Base-by-base conservation (phyloP, 2,797 vertebrate species). In the Coregonus suidteri region DNA sequence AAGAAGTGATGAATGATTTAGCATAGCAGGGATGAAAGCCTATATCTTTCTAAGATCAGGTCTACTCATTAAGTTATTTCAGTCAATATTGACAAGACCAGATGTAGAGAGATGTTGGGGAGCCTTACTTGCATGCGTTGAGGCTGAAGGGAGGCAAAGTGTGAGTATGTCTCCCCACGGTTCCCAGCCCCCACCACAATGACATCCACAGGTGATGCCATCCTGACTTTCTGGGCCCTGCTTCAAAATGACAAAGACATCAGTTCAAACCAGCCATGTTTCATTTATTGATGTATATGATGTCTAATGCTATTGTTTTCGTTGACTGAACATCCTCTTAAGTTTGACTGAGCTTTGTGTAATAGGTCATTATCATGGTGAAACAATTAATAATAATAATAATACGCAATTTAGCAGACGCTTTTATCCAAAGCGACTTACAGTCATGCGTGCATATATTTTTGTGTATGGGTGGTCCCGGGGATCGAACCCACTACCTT, bases 111-210 rank as follows among this genome's bases (percentile, higher is more conserved):
- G 18, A 30, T 47, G 9, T n/a, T 37, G 67, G 1, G 0, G 56
- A 9, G 75, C 41, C 87, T 77, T 76, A 95, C 95, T 92, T 89
- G 87, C 90, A 94, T 89, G 11, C 90, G 92, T 15, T 90, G 83
- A 53, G 95, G 95, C 66, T 94, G 94, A 73, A 93, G 34, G n/a
- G 79, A 76, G 25, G 93, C 94, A 87, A 85, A 96, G 4, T 82
- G 73, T 1, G 93, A 88, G 84, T 96, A 95, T 31, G 35, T 89
- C 71, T 92, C 86, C 0, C 95, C 95, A 30, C 95, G 90, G 65
- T 85, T 86, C 4, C 95, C 95, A 14, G 93, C 95, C 79, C 95
- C 95, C 34, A 95, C 90, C 77, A 96, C 92, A 31, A 95, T 90
- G n/a, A 95, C 91, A 13, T 81, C 79, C 56, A 95, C 93, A 4